Percentiles rank a stretch among this genome's conserved stretches.
phyloP scores from a whole-genome alignment of 1,140 invertebrate genomes.

The Pristionchus pacificus region DNA sequence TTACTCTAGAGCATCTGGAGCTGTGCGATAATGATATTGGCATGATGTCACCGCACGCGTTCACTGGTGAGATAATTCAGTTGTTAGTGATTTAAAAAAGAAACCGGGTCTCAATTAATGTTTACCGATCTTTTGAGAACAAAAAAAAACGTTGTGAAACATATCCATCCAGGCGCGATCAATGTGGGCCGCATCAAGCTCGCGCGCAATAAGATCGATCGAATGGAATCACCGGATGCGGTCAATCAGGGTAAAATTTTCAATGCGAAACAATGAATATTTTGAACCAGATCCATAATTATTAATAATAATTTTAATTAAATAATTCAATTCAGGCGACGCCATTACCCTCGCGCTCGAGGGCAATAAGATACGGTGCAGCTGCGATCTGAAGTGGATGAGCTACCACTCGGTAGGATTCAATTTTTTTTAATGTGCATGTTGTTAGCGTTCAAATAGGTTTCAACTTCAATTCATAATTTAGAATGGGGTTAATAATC shows the following conservation, averaged over 20 bases:
- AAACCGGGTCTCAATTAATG: no score
- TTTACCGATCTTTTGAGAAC: no score
- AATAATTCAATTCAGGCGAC: not conserved
- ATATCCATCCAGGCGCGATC: slow-evolving; percentile 14
- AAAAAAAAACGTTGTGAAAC: no score
- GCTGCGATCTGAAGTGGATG: not conserved
- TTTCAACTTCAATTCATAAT: no score
- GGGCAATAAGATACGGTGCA: not conserved
- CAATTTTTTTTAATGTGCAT: no score
- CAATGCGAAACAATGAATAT: no score
- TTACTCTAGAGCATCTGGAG: slow-evolving; percentile 23
- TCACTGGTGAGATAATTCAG: slow-evolving; percentile 5
- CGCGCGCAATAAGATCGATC: slow-evolving; percentile 19
- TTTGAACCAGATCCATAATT: not conserved
- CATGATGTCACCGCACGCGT: slow-evolving; percentile 15
- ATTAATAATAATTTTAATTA: not conserved
- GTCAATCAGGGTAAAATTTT: not conserved
- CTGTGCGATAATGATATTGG: slow-evolving; percentile 28
- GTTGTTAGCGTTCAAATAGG: no score
- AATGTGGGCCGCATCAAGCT: slow-evolving; percentile 25
- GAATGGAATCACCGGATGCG: slow-evolving; percentile 21
- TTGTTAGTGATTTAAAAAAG: no score
- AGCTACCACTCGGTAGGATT: not conserved
- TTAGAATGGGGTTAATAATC: no score
- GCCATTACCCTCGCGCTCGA: not conserved